Percentiles rank a stretch among this genome's conserved stretches.
Conservation (phyloP, 2,797 vertebrate genomes). For the Sebastes dallii region DNA sequence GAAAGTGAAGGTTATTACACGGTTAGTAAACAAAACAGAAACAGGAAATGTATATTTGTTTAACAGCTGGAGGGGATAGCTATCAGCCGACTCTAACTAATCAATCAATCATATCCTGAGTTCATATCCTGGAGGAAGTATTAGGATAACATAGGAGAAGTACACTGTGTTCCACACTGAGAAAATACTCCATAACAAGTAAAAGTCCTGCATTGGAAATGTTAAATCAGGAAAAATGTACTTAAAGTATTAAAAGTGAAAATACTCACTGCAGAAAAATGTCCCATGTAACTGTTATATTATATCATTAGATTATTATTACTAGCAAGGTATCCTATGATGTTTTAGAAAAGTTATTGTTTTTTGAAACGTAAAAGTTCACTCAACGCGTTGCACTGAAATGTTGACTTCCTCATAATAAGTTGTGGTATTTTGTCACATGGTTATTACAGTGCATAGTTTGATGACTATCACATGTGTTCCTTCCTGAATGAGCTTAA, state of each 20-base stretch:
- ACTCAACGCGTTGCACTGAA: background rate
- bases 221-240: background rate
- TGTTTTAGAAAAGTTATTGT: background rate
- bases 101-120: slow-evolving; percentile 1
- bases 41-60: background rate
- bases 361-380: background rate
- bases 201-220: background rate
- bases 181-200: background rate
- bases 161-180: background rate
- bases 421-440: background rate
- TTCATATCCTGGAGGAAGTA: background rate
- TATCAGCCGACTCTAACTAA: background rate
- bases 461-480: background rate
- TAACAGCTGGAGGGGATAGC: no score
- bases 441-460: background rate
- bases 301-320: background rate
- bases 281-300: background rate
- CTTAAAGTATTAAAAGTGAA: background rate
- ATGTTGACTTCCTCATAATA: background rate
- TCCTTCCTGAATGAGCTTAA: background rate
- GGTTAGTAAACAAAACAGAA: background rate
- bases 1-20: background rate
- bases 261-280: background rate
- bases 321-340: background rate
- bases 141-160: background rate